Conservation (phyloP, 2,888 invertebrate genomes). For the Limnephilus rhombicus region DNA sequence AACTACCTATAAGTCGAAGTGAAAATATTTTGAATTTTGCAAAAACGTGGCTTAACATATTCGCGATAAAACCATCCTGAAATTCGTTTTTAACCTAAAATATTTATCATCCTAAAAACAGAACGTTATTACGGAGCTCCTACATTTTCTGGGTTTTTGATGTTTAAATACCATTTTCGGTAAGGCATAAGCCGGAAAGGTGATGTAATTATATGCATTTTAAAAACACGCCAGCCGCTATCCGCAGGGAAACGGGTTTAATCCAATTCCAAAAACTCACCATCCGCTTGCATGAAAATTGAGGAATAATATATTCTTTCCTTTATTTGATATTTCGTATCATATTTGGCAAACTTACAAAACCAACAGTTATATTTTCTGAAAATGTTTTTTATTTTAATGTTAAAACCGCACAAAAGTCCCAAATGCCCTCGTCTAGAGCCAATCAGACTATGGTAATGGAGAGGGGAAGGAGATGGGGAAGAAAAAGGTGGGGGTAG, state of each 20-base stretch:
- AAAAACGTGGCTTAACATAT: neutral
- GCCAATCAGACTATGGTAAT: too few relatives aligned
- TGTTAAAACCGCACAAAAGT: too few relatives aligned
- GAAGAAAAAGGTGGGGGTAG: too few relatives aligned
- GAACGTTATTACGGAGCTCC: neutral
- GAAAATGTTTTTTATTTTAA: too few relatives aligned
- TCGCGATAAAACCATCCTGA: neutral
- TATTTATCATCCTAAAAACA: neutral
- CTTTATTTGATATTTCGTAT: neutral
- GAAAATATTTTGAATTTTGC: neutral
- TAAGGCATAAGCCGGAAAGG: neutral
- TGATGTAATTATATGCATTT: neutral
- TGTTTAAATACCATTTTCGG: neutral
- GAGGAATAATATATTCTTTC: neutral
- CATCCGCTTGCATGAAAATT: neutral
- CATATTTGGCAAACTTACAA: neutral
- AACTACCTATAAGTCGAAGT: too few relatives aligned
- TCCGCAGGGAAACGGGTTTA: neutral
- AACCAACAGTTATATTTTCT: neutral
- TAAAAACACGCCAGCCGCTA: neutral
- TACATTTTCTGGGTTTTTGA: neutral
- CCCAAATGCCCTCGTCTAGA: too few relatives aligned
- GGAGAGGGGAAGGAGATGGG: too few relatives aligned
- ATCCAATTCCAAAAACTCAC: neutral
- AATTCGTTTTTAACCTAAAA: neutral